A percentile compares a stretch with the other conserved stretches of the same genome.
Conservation (phyloP, 1,140 invertebrate genomes). For the Zaprionus africanus region DNA sequence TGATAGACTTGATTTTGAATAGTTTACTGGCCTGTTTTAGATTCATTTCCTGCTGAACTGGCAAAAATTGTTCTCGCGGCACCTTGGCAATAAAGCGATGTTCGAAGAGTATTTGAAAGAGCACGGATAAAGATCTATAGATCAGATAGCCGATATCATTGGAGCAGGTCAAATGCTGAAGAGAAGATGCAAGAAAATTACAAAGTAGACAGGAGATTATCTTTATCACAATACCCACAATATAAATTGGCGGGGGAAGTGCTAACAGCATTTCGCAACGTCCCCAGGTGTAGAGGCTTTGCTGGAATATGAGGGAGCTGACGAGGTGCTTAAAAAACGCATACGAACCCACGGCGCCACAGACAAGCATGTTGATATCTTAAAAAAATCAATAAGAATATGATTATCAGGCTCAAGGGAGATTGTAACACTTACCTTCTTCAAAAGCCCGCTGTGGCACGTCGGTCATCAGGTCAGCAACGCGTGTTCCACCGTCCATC, state of each 20-base stretch:
- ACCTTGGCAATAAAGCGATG: conserved; percentile 85
- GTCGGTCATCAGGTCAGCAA: conserved; percentile 84
- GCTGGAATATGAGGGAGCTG: conserved; percentile 86
- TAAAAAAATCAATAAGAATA: not conserved
- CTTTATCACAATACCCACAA: conserved; percentile 75
- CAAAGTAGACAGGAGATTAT: not conserved
- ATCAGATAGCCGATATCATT: conserved; percentile 79
- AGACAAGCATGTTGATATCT: conserved; percentile 85
- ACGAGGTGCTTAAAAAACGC: conserved; percentile 86
- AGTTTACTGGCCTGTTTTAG: conserved; percentile 62
- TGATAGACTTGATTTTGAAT: conserved; percentile 80
- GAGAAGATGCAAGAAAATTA: not conserved
- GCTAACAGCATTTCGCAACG: conserved; percentile 86
- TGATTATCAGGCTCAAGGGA: not conserved
- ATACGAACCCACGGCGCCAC: conserved; percentile 86
- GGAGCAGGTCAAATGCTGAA: conserved; percentile 70
- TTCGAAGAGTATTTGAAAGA: conserved; percentile 87
- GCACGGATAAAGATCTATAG: conserved; percentile 85
- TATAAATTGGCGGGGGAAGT: conserved; percentile 85
- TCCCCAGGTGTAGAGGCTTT: conserved; percentile 84
- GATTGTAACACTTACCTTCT: conserved; percentile 47
- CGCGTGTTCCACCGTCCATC: conserved; percentile 85
- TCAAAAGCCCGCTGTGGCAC: conserved; percentile 67
- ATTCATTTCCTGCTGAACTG: conserved; percentile 84
- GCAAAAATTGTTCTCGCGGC: conserved; percentile 86